Base-by-base conservation (phyloP, 2,797 vertebrate genomes). In the Schizothorax lantsangensis region DNA sequence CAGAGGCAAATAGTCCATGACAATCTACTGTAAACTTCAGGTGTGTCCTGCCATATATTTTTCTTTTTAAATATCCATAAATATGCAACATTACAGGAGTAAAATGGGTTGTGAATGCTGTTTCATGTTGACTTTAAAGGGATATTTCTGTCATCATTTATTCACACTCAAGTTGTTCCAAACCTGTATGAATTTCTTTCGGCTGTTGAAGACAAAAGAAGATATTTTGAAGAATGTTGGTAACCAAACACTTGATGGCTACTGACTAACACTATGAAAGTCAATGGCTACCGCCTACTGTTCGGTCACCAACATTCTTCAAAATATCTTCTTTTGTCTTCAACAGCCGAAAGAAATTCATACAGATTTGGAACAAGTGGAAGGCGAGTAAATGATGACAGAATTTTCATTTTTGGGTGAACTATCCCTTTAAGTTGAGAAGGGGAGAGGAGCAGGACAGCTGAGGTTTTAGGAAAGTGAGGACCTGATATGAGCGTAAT, bases 401-500 rank as follows among this genome's bases (percentile, higher is more conserved):
- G 12, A 66, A 17, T 33, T 30, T 7, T 15, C 2, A 7, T 17
- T 66, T 66, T 66, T 36, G 14, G 3, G 30, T 36, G 3, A 68
- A 68, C 64, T 33, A 33, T 66, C 6, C 30, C 64, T 66, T 66
- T 38, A 26, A 64, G 19, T 49, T 23, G 57, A 84, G 30, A 62
- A 49, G 6, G 38, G 3, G 33, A 23, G 14, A 79, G 54, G 9
- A 79, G 75, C 54, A 82, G 75, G 54, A 74, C 17, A 71, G 83
- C 86, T 86, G 86, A 83, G 43, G 43, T 54, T 73, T 36, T 57
- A 83, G 73, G 84, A 86, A 75, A 78, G 72, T 40, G 71, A 82
- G 72, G 78, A 84, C 77, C 81, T 80, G 86, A 88, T 88, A 79
- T 84, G 47, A 36, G 49, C 4, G 59, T 85, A 90, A 89, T 81